Conservation (phyloP, 2,113 vertebrate genomes). For the Callorhinus ursinus region DNA sequence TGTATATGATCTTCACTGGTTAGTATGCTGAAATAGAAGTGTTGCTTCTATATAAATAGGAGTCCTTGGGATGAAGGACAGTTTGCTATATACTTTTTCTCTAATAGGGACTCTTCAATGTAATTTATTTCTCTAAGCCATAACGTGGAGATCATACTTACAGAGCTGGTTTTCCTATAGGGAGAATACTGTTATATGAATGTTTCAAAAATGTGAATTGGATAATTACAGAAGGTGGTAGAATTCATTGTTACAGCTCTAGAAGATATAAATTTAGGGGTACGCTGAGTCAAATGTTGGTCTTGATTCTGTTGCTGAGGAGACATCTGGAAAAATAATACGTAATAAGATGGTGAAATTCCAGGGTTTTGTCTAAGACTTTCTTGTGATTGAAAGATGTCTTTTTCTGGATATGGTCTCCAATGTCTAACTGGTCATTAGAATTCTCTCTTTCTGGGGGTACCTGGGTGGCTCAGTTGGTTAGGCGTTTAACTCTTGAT, state of each 20-base stretch:
- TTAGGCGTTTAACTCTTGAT: background rate
- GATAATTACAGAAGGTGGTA: background rate
- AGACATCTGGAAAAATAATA: background rate
- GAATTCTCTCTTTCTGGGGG: background rate
- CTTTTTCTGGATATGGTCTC: background rate
- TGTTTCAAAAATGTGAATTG: background rate
- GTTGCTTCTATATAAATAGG: background rate
- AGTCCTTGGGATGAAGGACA: background rate
- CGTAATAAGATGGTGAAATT: background rate
- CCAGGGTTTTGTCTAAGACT: background rate
- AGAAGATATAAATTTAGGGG: background rate
- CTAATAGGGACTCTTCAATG: background rate
- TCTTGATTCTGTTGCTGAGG: background rate
- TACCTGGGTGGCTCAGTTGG: background rate
- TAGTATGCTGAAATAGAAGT: background rate
- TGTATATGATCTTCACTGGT: background rate
- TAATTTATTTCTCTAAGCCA: conserved; percentile 28
- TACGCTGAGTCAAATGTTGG: background rate
- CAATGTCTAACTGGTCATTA: background rate
- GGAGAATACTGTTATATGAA: background rate
- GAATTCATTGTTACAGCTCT: background rate
- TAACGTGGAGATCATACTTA: background rate
- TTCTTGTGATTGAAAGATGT: background rate
- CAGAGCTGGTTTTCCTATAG: background rate
- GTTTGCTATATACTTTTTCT: conserved; percentile 13